phyloP scores from a whole-genome alignment of 1,140 invertebrate species.

The Drosophila pandora region DNA sequence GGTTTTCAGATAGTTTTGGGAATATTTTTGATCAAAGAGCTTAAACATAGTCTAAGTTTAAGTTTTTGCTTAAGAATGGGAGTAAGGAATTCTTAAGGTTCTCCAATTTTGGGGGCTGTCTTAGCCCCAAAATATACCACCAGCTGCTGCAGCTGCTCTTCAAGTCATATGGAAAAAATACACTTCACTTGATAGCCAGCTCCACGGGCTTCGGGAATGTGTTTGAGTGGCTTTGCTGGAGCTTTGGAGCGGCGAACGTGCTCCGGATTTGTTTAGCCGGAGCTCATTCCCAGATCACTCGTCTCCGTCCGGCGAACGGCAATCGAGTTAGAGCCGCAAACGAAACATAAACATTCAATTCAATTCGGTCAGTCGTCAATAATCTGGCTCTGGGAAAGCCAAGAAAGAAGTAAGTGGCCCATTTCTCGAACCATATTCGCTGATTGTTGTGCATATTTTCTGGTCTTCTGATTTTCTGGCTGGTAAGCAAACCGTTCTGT shows the following conservation, averaged over 20 bases:
- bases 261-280: conserved; percentile 37
- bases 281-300: conserved; percentile 21
- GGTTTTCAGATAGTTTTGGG: not conserved
- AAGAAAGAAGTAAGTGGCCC: conserved; percentile 9
- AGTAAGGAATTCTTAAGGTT: not conserved
- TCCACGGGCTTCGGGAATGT: conserved; percentile 24
- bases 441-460: conserved; percentile 27
- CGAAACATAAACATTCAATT: conserved; percentile 32
- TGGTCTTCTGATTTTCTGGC: conserved; percentile 25
- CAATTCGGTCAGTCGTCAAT: conserved; percentile 34
- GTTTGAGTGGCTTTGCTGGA: conserved; percentile 29
- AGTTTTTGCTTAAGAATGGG: not conserved
- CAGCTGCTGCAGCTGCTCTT: conserved; percentile 32
- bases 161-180: not conserved
- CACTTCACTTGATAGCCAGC: conserved; percentile 19
- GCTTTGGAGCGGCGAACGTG: conserved; percentile 28
- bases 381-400: conserved; percentile 21
- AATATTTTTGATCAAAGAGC: not conserved
- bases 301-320: not conserved
- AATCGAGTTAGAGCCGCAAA: conserved; percentile 3
- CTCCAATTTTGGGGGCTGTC: conserved; percentile 3
- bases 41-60: no score
- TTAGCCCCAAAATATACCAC: not conserved
- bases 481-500: conserved; percentile 29
- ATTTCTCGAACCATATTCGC: conserved; percentile 1